Percentiles rank a stretch among this genome's conserved stretches.
phyloP scores from a whole-genome alignment of 2,888 invertebrate species.

The Auanema freiburgensis region DNA sequence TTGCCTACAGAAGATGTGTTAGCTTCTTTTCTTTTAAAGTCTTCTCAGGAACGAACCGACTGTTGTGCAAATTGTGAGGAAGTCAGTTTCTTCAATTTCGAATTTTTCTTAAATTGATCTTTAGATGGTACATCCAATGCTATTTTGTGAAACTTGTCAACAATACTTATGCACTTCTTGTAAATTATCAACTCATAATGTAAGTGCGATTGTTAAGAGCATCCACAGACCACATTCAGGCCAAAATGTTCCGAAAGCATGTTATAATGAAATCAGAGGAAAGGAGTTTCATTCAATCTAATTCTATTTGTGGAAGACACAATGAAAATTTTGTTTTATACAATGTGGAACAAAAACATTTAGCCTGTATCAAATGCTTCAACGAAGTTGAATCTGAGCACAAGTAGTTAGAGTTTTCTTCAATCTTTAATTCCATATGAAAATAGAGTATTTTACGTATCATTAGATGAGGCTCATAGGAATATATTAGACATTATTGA shows the following conservation, averaged over 20 bases:
- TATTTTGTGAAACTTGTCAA: conserved; percentile 79
- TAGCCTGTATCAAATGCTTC: conserved; percentile 78
- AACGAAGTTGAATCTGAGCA: conserved; percentile 69
- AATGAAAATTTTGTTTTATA: conserved; percentile 79
- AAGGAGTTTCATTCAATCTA: conserved; percentile 46
- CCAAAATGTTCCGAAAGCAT: conserved; percentile 78
- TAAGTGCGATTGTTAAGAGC: too few relatives aligned
- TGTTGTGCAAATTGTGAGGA: conserved; percentile 78
- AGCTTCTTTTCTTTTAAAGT: conserved; percentile 75
- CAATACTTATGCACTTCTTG: conserved; percentile 77
- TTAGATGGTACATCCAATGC: conserved; percentile 72
- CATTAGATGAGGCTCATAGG: not conserved
- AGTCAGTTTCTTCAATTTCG: conserved; percentile 66
- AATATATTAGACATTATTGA: not conserved
- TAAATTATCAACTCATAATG: conserved; percentile 75
- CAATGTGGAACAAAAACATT: conserved; percentile 74
- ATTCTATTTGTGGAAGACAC: conserved; percentile 72
- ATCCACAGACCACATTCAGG: too few relatives aligned
- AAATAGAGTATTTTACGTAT: not conserved
- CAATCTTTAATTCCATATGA: conserved; percentile 3
- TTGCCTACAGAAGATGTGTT: conserved; percentile 69
- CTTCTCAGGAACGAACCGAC: conserved; percentile 76
- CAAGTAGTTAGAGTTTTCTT: conserved; percentile 24
- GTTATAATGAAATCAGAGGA: conserved; percentile 75
- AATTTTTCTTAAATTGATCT: conserved; percentile 16